phyloP scores from a whole-genome alignment of 2,888 invertebrate species.

The Teinopalpus imperialis region DNA sequence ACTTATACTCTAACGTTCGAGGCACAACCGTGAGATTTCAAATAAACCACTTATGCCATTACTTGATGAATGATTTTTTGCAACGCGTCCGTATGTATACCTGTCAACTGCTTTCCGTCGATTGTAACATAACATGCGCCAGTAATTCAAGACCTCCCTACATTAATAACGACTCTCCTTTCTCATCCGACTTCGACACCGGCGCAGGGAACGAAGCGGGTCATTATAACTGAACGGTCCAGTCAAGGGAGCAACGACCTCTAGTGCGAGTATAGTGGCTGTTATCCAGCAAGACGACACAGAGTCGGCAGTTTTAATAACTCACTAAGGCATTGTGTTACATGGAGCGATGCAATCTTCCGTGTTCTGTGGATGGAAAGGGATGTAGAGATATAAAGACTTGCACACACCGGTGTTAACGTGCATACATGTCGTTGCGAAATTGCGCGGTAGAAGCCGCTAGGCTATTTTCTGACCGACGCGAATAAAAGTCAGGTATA shows the following conservation, averaged over 20 bases:
- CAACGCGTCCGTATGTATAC: slow-evolving; percentile 23
- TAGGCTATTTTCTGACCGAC: slow-evolving; percentile 27
- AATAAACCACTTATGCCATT: slow-evolving; percentile 24
- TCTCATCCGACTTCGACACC: slow-evolving; percentile 4
- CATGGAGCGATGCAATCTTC: slow-evolving; percentile 26
- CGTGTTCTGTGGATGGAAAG: slow-evolving; percentile 25
- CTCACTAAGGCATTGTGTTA: slow-evolving; percentile 28
- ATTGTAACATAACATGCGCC: slow-evolving; percentile 21
- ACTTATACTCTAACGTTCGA: neutral
- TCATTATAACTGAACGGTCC: slow-evolving; percentile 22
- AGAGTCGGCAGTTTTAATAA: slow-evolving; percentile 27
- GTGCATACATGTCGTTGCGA: slow-evolving; percentile 22
- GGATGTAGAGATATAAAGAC: slow-evolving; percentile 22
- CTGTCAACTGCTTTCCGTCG: slow-evolving; percentile 27
- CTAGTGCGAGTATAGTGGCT: slow-evolving; percentile 17
- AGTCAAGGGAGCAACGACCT: slow-evolving; percentile 25
- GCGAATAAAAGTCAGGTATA: slow-evolving; percentile 24
- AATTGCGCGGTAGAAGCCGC: slow-evolving; percentile 22
- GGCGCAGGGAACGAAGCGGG: slow-evolving; percentile 13
- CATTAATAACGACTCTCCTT: slow-evolving; percentile 3
- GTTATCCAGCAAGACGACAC: slow-evolving; percentile 25
- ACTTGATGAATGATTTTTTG: slow-evolving; percentile 25
- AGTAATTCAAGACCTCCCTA: slow-evolving; percentile 11
- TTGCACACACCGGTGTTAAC: slow-evolving; percentile 16
- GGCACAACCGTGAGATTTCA: slow-evolving; percentile 17